Conservation (phyloP, 2,113 vertebrate species). For the Onychostruthus taczanowskii region DNA sequence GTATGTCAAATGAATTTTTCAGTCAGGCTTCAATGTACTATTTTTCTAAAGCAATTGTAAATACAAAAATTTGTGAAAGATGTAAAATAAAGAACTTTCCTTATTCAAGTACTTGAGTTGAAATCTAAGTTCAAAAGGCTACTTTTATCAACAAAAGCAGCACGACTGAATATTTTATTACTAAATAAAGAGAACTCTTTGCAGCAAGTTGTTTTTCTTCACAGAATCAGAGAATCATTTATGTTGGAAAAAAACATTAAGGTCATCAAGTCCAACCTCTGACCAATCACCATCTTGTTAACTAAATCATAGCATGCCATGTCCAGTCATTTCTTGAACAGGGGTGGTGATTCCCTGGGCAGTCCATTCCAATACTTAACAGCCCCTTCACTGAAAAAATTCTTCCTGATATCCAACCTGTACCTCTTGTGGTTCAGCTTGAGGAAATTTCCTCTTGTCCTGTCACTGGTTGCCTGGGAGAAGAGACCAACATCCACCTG, state of each 20-base stretch:
- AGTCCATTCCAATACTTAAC: neutral
- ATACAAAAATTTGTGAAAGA: neutral
- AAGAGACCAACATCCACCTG: neutral
- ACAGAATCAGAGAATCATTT: neutral
- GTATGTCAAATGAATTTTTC: neutral
- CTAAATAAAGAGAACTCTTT: neutral
- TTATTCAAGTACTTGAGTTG: neutral
- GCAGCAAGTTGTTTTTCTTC: neutral
- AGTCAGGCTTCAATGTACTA: neutral
- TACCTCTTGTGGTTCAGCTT: rapidly evolving
- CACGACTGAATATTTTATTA: neutral
- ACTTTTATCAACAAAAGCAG: neutral
- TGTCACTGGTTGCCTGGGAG: neutral
- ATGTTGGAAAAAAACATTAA: neutral
- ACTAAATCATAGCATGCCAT: neutral
- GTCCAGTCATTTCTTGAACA: neutral
- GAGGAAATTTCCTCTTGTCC: neutral
- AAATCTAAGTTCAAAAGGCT: neutral
- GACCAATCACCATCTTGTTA: neutral
- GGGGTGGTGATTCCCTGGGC: too few relatives aligned
- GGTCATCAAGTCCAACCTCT: neutral
- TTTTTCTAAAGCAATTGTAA: neutral
- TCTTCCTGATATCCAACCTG: neutral
- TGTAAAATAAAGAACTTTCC: neutral
- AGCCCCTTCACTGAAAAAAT: neutral